Evolutionary conservation across 1,140 invertebrate genomes (phyloP), one percentile per base, ranked within the genome.

Genomic region (Monomorium pharaonis): DNA sequence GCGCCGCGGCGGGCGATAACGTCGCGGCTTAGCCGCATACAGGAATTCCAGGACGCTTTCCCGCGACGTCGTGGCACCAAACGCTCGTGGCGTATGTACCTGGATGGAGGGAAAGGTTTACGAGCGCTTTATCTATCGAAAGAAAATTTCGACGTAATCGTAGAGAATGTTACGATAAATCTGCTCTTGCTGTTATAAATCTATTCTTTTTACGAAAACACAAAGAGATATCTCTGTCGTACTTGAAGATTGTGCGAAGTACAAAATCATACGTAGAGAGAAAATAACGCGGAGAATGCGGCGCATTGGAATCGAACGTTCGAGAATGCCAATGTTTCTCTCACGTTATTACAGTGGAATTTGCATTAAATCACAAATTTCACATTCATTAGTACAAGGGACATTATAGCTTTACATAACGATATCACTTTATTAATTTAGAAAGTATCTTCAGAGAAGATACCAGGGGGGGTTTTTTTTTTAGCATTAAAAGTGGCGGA

Each of bases 21-120:
- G 78, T 62, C 67, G 67, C 78, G 54, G 60, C 60, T 81, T 33
- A 7, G 65, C 33, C 21, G 49, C 51, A 21, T 72, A 47, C 27
- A 47, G 24, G 54, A 44, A 83, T 83, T 83, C 78, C 78, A 74
- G 78, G 78, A 83, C 78, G 78, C 78, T 84, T 84, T 84, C 74
- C 81, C 60, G 81, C 56, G 58, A 60, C 37, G 44, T 77, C 72
- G 81, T 37, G 54, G 42, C 47, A 51, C 65, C 24, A 27, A 81
- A 69, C 77, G 37, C 56, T 74, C 70, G 24, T 76, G 42, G 54
- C 72, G 70, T 51, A 37, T 49, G 21, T n/a, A 51, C 33, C 47
- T 77, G 16, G 51, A n/a, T 42, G 6, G 65, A 69, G n/a, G n/a
- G n/a, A n/a, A n/a, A 80, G 77, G 77, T 80, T 69, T 80, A 80